These are phyloP conservation scores for Drosophila antonietae DNA, from an alignment of 2,888 invertebrate species.

Conservation along the genomic window DNA sequence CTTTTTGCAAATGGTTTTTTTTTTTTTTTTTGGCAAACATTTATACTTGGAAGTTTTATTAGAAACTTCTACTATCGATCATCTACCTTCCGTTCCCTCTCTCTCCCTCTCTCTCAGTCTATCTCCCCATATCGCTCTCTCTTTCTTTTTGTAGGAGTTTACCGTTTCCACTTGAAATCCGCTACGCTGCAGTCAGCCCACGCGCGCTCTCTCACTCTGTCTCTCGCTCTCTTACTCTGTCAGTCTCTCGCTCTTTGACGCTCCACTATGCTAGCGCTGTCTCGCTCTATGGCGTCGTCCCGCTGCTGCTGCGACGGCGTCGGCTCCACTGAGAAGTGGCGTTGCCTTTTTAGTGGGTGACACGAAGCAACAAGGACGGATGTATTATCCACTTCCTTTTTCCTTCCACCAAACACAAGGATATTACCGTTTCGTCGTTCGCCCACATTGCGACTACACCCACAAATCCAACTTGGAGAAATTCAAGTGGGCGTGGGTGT, in stretches of 20 bases:
- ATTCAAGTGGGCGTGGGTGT: constrained; percentile 33
- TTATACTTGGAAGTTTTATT: constrained; percentile 6
- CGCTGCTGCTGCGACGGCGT: constrained; percentile 26
- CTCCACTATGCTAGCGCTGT: constrained; percentile 11
- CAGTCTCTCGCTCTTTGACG: constrained; percentile 17
- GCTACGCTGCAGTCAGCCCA: constrained; percentile 21
- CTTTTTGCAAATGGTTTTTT: constrained; percentile 53
- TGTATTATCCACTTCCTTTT: constrained; percentile 86
- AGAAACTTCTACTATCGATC: constrained; percentile 40
- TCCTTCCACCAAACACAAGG: constrained; percentile 86
- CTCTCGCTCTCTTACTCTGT: constrained; percentile 22
- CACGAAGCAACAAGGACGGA: constrained; percentile 86
- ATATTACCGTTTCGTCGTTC: constrained; percentile 85
- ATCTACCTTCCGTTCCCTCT: constrained; percentile 8
- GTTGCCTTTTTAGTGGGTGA: constrained; percentile 84
- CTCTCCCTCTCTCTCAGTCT: neutral
- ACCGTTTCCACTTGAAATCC: constrained; percentile 79
- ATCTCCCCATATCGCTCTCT: constrained; percentile 1
- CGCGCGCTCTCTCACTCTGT: constrained; percentile 12
- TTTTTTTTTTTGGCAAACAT: constrained; percentile 39
- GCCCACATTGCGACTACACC: constrained; percentile 49
- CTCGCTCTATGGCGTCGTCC: constrained; percentile 11
- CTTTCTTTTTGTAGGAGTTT: constrained; percentile 73
- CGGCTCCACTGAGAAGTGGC: constrained; percentile 66
- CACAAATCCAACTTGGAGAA: constrained; percentile 33